These are phyloP conservation scores for Chrysolina oricalcia DNA, from an alignment of 2,888 invertebrate species.

Conservation along the genomic window DNA sequence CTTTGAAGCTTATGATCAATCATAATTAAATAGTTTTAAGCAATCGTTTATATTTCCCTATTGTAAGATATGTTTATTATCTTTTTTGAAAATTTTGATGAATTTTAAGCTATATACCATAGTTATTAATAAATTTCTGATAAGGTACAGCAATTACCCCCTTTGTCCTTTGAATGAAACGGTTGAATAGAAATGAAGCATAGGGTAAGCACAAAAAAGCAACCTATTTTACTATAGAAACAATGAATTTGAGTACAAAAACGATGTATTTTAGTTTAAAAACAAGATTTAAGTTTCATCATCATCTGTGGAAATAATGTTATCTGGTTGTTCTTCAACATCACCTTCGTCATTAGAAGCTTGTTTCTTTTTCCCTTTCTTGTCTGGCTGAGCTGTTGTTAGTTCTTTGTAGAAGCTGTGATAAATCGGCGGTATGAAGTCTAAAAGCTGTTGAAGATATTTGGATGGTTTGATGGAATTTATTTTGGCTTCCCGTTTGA, in stretches of 20 bases:
- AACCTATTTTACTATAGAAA: neutral
- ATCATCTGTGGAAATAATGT: conserved; percentile 1
- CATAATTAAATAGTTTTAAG: neutral
- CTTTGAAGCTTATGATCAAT: neutral
- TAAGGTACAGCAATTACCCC: neutral
- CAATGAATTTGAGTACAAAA: neutral
- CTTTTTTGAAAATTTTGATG: conserved; percentile 5
- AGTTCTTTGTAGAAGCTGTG: neutral
- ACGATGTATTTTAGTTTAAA: neutral
- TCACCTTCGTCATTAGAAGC: neutral
- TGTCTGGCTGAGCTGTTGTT: too few relatives aligned
- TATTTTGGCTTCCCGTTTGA: neutral
- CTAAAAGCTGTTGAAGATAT: neutral
- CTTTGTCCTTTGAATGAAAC: neutral
- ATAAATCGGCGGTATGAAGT: neutral
- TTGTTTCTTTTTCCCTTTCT: neutral
- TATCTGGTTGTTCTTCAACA: neutral
- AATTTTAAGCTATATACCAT: neutral
- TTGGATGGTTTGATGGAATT: neutral
- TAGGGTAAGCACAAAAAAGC: neutral
- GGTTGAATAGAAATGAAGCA: conserved; percentile 10
- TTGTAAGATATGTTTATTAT: too few relatives aligned
- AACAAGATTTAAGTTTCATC: conserved; percentile 1
- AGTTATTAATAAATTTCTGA: conserved; percentile 1
- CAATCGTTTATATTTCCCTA: neutral